These are phyloP conservation scores for Phocoena phocoena DNA, from an alignment of 2,113 vertebrate species.

Conservation along the genomic window DNA sequence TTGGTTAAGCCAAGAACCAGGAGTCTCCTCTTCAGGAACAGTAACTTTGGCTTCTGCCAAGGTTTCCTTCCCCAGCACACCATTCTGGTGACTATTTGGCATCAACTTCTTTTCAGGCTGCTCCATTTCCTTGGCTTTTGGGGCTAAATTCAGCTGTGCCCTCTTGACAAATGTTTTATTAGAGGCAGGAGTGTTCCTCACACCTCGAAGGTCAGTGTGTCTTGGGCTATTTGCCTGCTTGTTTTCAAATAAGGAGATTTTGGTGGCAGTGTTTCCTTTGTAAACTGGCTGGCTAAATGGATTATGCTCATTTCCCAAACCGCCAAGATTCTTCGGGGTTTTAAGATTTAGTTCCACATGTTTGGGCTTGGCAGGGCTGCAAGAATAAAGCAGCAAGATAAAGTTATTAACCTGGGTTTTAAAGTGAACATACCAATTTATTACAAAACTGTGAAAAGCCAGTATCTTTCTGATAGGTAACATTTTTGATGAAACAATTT, in stretches of 20 bases:
- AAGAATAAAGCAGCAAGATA: conserved; percentile 70
- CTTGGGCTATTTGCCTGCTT: conserved; percentile 83
- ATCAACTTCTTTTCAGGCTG: conserved; percentile 77
- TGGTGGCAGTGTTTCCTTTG: conserved; percentile 88
- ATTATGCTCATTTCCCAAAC: conserved; percentile 81
- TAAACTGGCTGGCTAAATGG: conserved; percentile 83
- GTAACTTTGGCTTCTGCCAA: conserved; percentile 71
- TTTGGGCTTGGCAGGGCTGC: conserved; percentile 87
- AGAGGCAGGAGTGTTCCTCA: conserved; percentile 73
- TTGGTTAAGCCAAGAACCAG: conserved; percentile 62
- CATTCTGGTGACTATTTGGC: conserved; percentile 78
- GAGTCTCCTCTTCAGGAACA: conserved; percentile 56
- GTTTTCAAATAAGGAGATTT: conserved; percentile 90
- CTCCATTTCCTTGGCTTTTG: conserved; percentile 82
- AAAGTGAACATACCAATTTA: background rate
- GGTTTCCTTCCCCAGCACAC: conserved; percentile 69
- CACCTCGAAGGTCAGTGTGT: conserved; percentile 78
- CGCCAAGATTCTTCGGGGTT: conserved; percentile 77
- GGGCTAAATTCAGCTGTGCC: conserved; percentile 87
- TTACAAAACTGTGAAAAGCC: background rate
- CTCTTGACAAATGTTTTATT: conserved; percentile 85
- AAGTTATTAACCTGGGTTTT: conserved; percentile 44
- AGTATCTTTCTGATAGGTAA: background rate
- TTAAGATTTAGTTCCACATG: conserved; percentile 87
- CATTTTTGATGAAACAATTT: background rate